These are phyloP conservation scores for Halocynthia roretzi DNA, from an alignment of 23 tunicate species.

Conservation along the genomic window DNA sequence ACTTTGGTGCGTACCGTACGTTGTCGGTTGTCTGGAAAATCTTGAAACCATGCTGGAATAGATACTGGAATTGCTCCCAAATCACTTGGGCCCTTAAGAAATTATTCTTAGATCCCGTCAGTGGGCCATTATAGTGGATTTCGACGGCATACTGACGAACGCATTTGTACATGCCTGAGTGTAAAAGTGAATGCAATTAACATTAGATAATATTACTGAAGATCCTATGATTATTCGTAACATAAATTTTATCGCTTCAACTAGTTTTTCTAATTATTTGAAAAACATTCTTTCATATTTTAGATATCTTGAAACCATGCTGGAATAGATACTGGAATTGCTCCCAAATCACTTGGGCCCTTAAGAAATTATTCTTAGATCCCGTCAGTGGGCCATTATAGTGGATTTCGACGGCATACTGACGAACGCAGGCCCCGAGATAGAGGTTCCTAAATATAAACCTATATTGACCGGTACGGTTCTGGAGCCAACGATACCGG, in stretches of 20 bases:
- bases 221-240: no score
- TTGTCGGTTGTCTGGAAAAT: constrained; percentile 42
- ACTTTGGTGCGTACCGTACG: constrained; percentile 16
- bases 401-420: constrained; percentile 46
- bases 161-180: constrained; percentile 46
- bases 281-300: no score
- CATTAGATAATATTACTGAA: no score
- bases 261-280: no score
- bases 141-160: constrained; percentile 51
- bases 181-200: constrained; percentile 20
- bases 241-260: no score
- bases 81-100: no score
- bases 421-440: no score
- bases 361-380: neutral
- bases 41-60: constrained; percentile 25
- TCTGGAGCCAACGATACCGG: no score
- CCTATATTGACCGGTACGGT: no score
- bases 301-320: constrained; percentile 21
- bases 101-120: neutral
- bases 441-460: no score
- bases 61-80: neutral
- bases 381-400: constrained; percentile 23
- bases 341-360: no score
- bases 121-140: constrained; percentile 39
- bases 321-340: constrained; percentile 16